Percentiles rank a stretch among this genome's conserved stretches.
phyloP scores from a whole-genome alignment of 2,888 invertebrate species.

The Tenthredo notha region DNA sequence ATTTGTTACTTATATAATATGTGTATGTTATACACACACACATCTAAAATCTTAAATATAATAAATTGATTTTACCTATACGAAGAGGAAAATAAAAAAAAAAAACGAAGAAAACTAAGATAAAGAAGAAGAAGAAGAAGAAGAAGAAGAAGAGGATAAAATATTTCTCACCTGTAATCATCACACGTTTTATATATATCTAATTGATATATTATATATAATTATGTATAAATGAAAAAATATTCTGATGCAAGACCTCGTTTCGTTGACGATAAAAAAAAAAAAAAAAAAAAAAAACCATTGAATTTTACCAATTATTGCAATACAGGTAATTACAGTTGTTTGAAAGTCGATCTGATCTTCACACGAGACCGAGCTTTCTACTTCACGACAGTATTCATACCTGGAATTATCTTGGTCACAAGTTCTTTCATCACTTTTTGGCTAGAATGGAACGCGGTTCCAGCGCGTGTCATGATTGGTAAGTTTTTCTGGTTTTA shows the following conservation, averaged over 20 bases:
- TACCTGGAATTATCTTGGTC: constrained; percentile 97
- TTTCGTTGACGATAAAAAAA: background rate
- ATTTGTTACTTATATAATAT: background rate
- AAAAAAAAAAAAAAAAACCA: too few species aligned
- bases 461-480: constrained; percentile 97
- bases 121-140: background rate
- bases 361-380: constrained; percentile 97
- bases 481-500: constrained; percentile 82
- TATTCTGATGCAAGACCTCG: background rate
- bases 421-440: constrained; percentile 98
- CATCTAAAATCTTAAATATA: background rate
- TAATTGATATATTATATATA: background rate
- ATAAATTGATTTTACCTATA: background rate
- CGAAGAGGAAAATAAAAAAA: background rate
- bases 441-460: constrained; percentile 98
- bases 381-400: constrained; percentile 98
- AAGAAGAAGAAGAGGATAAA: background rate
- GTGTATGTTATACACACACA: background rate
- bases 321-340: constrained; percentile 94
- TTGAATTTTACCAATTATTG: constrained; percentile 24
- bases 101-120: background rate
- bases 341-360: constrained; percentile 94
- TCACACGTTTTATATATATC: background rate
- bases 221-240: too few species aligned
- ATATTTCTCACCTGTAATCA: background rate